Evolutionary conservation across 1,140 invertebrate genomes (phyloP).

Genomic region (Aphaenogaster floridana): DNA sequence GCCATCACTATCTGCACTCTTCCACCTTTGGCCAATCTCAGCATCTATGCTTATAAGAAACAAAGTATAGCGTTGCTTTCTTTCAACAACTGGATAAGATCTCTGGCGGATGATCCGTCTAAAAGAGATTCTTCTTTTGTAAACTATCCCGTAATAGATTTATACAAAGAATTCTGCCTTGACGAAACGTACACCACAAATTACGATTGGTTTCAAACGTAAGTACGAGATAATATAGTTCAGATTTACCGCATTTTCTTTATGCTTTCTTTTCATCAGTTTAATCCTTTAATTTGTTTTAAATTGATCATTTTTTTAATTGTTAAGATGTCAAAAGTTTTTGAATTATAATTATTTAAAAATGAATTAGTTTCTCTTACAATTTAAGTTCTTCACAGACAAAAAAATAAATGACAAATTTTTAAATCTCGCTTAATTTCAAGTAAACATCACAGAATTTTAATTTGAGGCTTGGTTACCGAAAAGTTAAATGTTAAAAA

Average conservation of each 20-base stretch:
- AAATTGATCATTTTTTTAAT: not conserved
- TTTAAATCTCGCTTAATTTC: not conserved
- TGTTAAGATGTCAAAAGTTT: not conserved
- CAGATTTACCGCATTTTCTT: not conserved
- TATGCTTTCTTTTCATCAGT: not conserved
- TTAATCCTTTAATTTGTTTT: not conserved
- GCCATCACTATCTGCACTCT: conserved; percentile 74
- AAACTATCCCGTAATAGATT: conserved; percentile 72
- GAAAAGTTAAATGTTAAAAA: not conserved
- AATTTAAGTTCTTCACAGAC: not conserved
- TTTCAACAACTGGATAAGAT: conserved; percentile 76
- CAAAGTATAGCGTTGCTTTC: conserved; percentile 55
- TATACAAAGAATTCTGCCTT: conserved; percentile 63
- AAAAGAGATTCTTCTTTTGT: not conserved
- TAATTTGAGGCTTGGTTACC: not conserved
- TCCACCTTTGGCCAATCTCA: conserved; percentile 73
- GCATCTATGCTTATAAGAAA: conserved; percentile 41
- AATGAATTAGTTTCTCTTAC: not conserved
- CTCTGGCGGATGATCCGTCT: conserved; percentile 17
- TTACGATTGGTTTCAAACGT: conserved; percentile 76
- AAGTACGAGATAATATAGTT: conserved; percentile 4
- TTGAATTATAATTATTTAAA: not conserved
- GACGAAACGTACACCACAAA: conserved; percentile 56
- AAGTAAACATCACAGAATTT: not conserved
- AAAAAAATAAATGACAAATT: conserved; percentile 1